Evolutionary conservation across 2,113 vertebrate genomes (phyloP), one percentile per base, ranked within the genome.

Genomic region (Archocentrus centrarchus): DNA sequence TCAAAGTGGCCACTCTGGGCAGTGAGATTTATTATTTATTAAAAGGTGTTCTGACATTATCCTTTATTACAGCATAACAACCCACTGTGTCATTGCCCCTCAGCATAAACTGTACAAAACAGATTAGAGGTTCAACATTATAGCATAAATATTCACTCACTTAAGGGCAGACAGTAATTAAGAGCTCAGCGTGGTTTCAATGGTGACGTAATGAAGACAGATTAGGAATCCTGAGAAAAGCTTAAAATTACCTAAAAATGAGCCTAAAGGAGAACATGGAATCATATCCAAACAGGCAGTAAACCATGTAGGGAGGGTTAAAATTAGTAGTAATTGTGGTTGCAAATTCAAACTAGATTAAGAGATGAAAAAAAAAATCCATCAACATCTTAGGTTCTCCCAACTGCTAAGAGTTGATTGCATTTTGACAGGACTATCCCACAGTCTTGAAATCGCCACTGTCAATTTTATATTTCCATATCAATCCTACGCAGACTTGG

Each of bases 151-250:
- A 39, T 55, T 63, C 58, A 58, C 59, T 84, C 58, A 8, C 18
- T 85, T 50, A 47, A 70, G 13, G 32, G 15, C 68, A 76, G 75
- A 79, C 41, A 10, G 83, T 62, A 81, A 83, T 75, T 75, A 73
- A 78, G 50, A 55, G 17, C 63, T 35, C 63, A 77, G 77, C 41
- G 18, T 2, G 3, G 53, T 44, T 18, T 27, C 24, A 83, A 8
- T 13, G 2, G 50, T 63, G 80, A 84, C 0, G n/a, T 66, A 81
- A 80, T 81, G 22, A 73, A 53, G 44, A 82, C 61, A 37, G 18
- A 89, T 88, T 81, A 86, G 35, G 22, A 86, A 80, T 81, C 27
- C 84, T 62, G 61, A 89, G 81, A 60, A 79, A 83, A 91, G 75
- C 20, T 41, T 59, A 30, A 55, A 50, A 81, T 64, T 39, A 73